Conservation (phyloP, 2,113 vertebrate genomes). For the Garra rufa region DNA sequence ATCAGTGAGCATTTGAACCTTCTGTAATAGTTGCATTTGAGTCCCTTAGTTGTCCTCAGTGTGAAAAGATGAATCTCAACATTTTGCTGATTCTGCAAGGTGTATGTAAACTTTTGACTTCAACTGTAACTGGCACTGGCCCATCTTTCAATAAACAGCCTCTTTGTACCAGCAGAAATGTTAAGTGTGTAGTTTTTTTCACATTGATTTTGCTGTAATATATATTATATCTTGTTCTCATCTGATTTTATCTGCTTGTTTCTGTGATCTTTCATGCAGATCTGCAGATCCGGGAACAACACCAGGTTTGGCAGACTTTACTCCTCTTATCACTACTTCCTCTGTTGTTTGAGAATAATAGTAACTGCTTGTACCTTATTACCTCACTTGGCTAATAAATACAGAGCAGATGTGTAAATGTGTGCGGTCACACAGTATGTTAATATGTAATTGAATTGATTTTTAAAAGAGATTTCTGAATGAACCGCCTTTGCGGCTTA, state of each 20-base stretch:
- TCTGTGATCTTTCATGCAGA: neutral
- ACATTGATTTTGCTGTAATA: neutral
- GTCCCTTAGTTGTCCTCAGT: too few relatives aligned
- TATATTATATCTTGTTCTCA: neutral
- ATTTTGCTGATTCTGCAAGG: too few relatives aligned
- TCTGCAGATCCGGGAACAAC: neutral
- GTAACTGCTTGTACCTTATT: neutral
- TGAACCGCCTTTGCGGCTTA: neutral
- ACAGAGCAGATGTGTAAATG: neutral
- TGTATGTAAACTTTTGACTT: too few relatives aligned
- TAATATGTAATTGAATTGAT: neutral
- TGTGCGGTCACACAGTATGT: neutral
- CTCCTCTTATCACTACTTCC: neutral
- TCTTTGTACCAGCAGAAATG: neutral
- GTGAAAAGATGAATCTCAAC: too few relatives aligned
- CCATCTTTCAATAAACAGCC: too few relatives aligned
- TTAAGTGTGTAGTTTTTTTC: neutral
- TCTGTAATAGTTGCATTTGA: too few relatives aligned
- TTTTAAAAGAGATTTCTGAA: neutral
- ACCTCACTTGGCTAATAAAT: neutral
- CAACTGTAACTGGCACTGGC: too few relatives aligned
- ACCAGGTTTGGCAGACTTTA: neutral
- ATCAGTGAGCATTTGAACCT: too few relatives aligned
- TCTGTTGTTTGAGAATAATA: conserved; percentile 6
- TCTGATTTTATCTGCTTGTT: neutral